phyloP scores from a whole-genome alignment of 2,113 vertebrate species.

The Labrus mixtus region DNA sequence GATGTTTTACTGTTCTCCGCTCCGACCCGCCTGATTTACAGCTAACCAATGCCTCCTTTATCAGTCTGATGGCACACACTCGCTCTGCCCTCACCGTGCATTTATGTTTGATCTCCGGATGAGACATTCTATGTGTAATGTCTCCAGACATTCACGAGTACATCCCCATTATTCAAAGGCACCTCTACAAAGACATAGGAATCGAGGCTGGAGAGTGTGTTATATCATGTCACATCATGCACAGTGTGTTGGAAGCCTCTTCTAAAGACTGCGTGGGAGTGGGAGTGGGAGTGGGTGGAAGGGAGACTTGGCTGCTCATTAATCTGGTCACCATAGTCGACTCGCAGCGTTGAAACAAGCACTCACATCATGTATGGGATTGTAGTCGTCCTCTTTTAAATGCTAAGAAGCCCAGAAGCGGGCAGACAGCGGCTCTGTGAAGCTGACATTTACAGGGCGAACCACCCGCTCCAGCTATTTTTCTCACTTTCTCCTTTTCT shows the following conservation, averaged over 20 bases:
- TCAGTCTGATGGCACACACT: slow-evolving; percentile 15
- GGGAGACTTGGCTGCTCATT: slow-evolving; percentile 58
- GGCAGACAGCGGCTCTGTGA: neutral
- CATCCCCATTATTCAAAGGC: slow-evolving; percentile 60
- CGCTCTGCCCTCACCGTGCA: slow-evolving; percentile 15
- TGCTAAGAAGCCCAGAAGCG: slow-evolving; percentile 17
- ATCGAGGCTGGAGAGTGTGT: slow-evolving; percentile 51
- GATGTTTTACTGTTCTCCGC: neutral
- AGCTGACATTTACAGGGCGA: slow-evolving; percentile 28
- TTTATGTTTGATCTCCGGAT: slow-evolving; percentile 55
- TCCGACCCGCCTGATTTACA: slow-evolving; percentile 29
- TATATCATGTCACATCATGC: slow-evolving; percentile 61
- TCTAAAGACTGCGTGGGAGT: slow-evolving; percentile 62
- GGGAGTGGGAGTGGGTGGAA: slow-evolving; percentile 57
- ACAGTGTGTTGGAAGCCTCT: slow-evolving; percentile 47
- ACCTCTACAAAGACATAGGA: slow-evolving; percentile 54
- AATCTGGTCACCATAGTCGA: slow-evolving; percentile 54
- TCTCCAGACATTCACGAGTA: slow-evolving; percentile 56
- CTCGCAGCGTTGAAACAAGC: slow-evolving; percentile 21
- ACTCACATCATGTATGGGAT: neutral
- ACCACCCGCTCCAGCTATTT: slow-evolving; percentile 3
- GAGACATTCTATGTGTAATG: slow-evolving; percentile 62
- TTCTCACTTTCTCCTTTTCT: slow-evolving; percentile 10
- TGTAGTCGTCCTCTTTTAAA: slow-evolving; percentile 37
- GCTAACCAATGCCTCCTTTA: slow-evolving; percentile 40